These are phyloP conservation scores for Eupithecia inturbata DNA, from an alignment of 2,888 invertebrate genomes.

Conservation along the genomic window DNA sequence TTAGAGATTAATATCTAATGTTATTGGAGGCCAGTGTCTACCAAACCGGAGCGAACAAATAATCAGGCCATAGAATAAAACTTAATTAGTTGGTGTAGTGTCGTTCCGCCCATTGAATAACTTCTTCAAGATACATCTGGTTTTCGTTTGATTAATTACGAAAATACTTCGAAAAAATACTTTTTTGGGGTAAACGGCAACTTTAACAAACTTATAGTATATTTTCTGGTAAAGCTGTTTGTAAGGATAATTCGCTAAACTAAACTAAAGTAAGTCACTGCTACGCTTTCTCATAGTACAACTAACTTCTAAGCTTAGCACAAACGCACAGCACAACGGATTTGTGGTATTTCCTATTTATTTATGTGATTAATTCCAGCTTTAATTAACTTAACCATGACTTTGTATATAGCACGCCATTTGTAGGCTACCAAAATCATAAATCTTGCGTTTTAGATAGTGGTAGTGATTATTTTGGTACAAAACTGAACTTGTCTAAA, in stretches of 20 bases:
- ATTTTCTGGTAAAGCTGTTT: conserved; percentile 45
- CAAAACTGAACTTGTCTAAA: neutral
- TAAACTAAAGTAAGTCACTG: conserved; percentile 55
- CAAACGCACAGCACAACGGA: conserved; percentile 55
- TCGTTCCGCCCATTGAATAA: neutral
- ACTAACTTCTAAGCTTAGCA: conserved; percentile 64
- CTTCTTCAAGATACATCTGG: no score
- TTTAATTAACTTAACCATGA: conserved; percentile 21
- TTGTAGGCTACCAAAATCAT: neutral
- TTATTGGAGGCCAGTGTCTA: neutral
- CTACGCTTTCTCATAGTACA: conserved; percentile 70
- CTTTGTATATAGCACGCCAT: neutral
- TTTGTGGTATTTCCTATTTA: conserved; percentile 52
- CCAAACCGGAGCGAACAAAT: neutral
- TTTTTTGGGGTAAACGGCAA: neutral
- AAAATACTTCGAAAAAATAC: neutral
- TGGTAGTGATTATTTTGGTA: neutral
- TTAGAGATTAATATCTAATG: neutral
- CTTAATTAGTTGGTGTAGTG: neutral
- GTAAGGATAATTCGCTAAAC: conserved; percentile 45
- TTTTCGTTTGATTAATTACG: neutral
- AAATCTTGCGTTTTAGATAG: neutral
- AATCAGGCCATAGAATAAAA: neutral
- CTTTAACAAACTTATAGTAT: conserved; percentile 9
- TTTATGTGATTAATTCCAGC: conserved; percentile 43